A percentile compares a stretch with the other conserved stretches of the same genome.
Conservation (phyloP, 2,797 vertebrate genomes). For the Vespertilio murinus region DNA sequence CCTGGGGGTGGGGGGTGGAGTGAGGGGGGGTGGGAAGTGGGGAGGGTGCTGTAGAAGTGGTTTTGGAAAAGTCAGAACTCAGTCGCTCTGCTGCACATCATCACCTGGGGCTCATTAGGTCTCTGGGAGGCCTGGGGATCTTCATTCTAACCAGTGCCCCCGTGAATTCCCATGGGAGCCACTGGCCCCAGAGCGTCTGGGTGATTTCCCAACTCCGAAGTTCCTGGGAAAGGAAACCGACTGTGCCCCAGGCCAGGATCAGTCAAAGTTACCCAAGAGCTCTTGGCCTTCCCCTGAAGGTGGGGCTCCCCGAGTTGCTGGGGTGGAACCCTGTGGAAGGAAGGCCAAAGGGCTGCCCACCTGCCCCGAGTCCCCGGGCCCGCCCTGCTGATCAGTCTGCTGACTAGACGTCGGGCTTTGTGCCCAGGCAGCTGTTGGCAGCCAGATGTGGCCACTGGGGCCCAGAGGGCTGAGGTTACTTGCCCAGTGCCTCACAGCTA, state of each 20-base stretch:
- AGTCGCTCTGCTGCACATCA: neutral
- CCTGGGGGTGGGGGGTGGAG: too few relatives aligned
- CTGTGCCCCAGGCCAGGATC: constrained; percentile 31
- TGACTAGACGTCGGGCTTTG: neutral
- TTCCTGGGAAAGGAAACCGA: constrained; percentile 50
- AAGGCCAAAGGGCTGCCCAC: neutral
- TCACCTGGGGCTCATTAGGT: neutral
- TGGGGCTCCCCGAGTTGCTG: neutral
- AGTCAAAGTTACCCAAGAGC: neutral
- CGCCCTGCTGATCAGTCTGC: neutral
- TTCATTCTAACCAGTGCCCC: neutral
- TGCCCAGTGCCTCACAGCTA: neutral
- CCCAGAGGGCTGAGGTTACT: neutral
- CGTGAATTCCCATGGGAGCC: neutral
- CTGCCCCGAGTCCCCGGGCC: fast-evolving
- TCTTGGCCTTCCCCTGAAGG: neutral
- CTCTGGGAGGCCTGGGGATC: neutral
- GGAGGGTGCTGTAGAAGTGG: neutral
- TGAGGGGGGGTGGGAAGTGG: too few relatives aligned
- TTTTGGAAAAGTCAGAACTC: neutral
- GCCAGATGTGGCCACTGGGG: neutral
- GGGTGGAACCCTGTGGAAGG: neutral
- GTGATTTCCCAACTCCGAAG: neutral
- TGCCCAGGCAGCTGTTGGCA: neutral
- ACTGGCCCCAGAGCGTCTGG: neutral